These are phyloP conservation scores for Apis florea DNA, from an alignment of 1,140 invertebrate species.

Conservation along the genomic window DNA sequence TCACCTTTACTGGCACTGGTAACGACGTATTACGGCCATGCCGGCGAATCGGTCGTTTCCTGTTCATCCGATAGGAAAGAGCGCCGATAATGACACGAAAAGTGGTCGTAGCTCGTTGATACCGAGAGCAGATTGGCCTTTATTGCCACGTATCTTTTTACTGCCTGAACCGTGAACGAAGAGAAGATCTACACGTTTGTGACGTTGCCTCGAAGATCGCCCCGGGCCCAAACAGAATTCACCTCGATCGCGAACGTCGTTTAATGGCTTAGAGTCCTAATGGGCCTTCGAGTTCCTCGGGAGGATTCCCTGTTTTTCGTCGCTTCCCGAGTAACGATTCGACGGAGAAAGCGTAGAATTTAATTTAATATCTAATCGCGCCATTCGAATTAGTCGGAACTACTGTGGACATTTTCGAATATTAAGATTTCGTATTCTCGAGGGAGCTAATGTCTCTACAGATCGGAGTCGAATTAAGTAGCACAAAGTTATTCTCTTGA, in stretches of 20 bases:
- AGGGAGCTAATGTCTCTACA: neutral
- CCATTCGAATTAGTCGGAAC: neutral
- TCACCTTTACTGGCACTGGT: slow-evolving; percentile 20
- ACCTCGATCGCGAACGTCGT: neutral
- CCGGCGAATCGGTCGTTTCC: slow-evolving; percentile 44
- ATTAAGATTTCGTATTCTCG: neutral
- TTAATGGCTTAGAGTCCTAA: slow-evolving; percentile 32
- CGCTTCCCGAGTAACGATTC: neutral
- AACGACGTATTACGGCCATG: slow-evolving; percentile 22
- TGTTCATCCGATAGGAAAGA: slow-evolving; percentile 23
- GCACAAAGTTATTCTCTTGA: neutral
- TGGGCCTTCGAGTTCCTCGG: slow-evolving; percentile 1
- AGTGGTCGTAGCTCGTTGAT: slow-evolving; percentile 16
- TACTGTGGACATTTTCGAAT: neutral
- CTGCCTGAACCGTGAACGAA: neutral
- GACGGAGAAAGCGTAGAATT: slow-evolving; percentile 7
- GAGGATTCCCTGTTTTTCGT: slow-evolving; percentile 4
- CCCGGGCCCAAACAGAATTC: slow-evolving; percentile 10
- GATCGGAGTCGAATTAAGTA: neutral
- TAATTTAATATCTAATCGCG: slow-evolving; percentile 7
- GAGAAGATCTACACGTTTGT: slow-evolving; percentile 30
- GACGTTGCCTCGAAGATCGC: slow-evolving; percentile 1
- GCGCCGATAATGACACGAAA: slow-evolving; percentile 28
- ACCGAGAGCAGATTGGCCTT: slow-evolving; percentile 25
- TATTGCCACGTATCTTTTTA: slow-evolving; percentile 47